Base-by-base conservation (phyloP, 2,888 invertebrate genomes). In the Lepetodrilus schrolli region DNA sequence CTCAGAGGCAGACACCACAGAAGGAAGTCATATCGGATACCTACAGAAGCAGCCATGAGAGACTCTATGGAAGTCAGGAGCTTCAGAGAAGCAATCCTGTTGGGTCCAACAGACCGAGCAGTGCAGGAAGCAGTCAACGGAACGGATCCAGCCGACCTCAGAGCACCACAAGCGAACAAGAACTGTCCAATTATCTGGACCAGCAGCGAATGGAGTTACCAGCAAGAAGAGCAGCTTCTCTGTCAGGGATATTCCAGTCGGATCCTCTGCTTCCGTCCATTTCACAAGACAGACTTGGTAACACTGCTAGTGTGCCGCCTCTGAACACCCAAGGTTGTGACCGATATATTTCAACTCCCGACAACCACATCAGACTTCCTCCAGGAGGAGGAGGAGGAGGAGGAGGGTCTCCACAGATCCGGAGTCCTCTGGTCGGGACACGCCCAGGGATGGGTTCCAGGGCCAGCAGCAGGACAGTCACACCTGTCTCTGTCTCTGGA, bases 91-190 rank as follows among this genome's bases (percentile, higher is more conserved):
- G 66, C 71, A 21, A 8, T 34, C 30, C 26, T 26, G 13, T 21
- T 20, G 70, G 49, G 36, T 47, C 47, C 17, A 43, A 8, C 36
- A 10, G 58, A 20, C 49, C 30, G 5, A 74, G 77, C 70, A 70
- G 76, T 47, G 68, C 70, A 36, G 69, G 75, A 2, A 78, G 82
- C 13, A 82, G 79, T 34, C 43, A 47, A 8, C 38, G 38, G 2
- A 58, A 65, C 1, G 73, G 72, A 26, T 50, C 70, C 26, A 79
- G 83, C 34, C 72, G 84, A 4, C 80, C 83, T 7, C 82, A 81
- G 66, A 85, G 85, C 71, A 58, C 85, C 13, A 84, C 83, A 7
- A 86, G 86, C 74, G 86, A 86, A 74, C 86, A 86, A 72, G 86
- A 86, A 75, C 77, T 86, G 5, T 78, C 83, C 7, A 83, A 86